Evolutionary conservation across 2,797 vertebrate genomes (phyloP), one percentile per base, ranked within the genome.

Genomic region (Neopelma chrysocephalum): DNA sequence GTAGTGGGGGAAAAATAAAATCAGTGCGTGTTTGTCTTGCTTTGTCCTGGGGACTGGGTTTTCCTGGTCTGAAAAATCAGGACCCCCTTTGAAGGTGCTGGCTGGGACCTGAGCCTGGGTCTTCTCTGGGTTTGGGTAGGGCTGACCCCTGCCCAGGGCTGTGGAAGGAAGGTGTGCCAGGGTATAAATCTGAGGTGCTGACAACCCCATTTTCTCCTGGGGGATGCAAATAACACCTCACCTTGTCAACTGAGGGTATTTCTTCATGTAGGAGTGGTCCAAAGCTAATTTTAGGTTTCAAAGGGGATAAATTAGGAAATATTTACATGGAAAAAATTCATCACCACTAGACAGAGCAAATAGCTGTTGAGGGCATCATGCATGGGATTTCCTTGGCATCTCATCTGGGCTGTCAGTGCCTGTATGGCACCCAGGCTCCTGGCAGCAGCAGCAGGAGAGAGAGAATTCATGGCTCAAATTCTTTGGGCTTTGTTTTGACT

Each of bases 1-100:
- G 5, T 36, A 29, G 4, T 13, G 8, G 6, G 15, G 5, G 21
- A 25, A 64, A 68, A 83, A 60, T 48, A 50, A 61, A 87, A 58
- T 31, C 25, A 12, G 3, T 3, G 7, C 2, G 0, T 53, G 4
- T 45, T 18, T 65, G 0, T 45, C 61, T 54, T 25, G 15, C 8
- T 77, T 17, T 6, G 7, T 71, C 40, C 9, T 18, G 21, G 16
- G 0, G 8, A 6, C 11, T 10, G 31, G n/a, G 31, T 25, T 48
- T 77, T 89, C 43, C 58, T 61, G 72, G 36, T 42, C 42, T 83
- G 61, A 36, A 62, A 58, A 93, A 88, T 38, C 32, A 36, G 38
- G 42, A 57, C 31, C 13, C 10, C 34, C 26, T 56, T 81, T 64
- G 29, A 32, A 65, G 53, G 18, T 45, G 16, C 25, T 83, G 43